Base-by-base conservation (phyloP, 2,113 vertebrate genomes). In the Engraulis encrasicolus region DNA sequence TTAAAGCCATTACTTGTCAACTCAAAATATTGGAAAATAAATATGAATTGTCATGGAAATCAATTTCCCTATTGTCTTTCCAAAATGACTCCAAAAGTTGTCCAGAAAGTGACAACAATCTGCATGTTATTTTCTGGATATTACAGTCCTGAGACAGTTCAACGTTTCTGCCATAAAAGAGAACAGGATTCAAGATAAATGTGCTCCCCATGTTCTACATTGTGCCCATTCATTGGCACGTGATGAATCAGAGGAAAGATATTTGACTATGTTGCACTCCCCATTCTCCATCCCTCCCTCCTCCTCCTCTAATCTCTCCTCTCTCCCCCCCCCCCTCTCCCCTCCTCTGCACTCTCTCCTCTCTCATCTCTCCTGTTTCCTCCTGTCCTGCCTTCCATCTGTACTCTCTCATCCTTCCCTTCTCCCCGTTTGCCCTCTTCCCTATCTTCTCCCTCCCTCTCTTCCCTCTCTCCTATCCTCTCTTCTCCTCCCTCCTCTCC, bases 261-360 rank as follows among this genome's bases (percentile, higher is more conserved):
- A 84, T 71, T 85, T 86, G 61, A 88, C 87, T 71, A 85, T 82
- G 85, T 83, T 89, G 78, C 88, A 86, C 86, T 82, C n/a, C 84
- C 4, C 40, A 45, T 9, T 58, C 89, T 82, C 84, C 86, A 89
- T 86, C 85, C 89, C 85, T 89, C 81, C 12, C 82, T 80, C 84
- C 81, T 11, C 66, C 58, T 45, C 50, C 52, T 54, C 52, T n/a
- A n/a, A n/a, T n/a, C 50, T 89, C 81, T 11, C 81, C 81, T 84
- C 81, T 11, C 40, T 38, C 23, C 50, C 52, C 20, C 52, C 52
- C 19, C 1, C 20, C 19, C 79, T 83, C 58, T 87, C 82, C 37
- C 84, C 80, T 40, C 18, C 74, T 52, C 50, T 50, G n/a, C n/a
- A n/a, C n/a, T 89, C 81, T 11, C 81, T 80, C 84, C 81, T 11